Conservation (phyloP, 2,888 invertebrate species). For the Petrolisthes manimaculis region DNA sequence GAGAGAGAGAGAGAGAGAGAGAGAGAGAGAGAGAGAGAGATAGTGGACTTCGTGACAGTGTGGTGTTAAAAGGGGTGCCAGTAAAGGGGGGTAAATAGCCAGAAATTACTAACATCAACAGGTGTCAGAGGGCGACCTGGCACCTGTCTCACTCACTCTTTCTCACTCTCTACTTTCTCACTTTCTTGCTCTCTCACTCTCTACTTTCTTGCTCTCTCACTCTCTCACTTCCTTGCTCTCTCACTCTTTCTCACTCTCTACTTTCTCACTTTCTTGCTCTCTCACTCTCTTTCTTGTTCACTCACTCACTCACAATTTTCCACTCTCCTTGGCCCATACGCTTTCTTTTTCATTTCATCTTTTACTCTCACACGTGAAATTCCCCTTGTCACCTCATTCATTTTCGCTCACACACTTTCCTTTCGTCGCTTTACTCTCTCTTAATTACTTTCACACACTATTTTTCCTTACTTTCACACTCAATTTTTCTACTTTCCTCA, state of each 20-base stretch:
- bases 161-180: too few relatives aligned
- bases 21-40: too few relatives aligned
- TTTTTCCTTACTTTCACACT: neutral
- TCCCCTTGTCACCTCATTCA: neutral
- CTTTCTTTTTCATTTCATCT: neutral
- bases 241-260: neutral
- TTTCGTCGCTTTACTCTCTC: neutral
- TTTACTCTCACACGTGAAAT: neutral
- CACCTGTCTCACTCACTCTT: too few relatives aligned
- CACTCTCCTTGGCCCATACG: neutral
- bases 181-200: too few relatives aligned
- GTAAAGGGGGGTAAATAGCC: too few relatives aligned
- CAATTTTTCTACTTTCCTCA: neutral
- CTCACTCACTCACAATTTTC: neutral
- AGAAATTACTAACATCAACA: too few relatives aligned
- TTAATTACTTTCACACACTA: neutral
- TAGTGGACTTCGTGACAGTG: too few relatives aligned
- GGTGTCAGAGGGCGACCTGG: too few relatives aligned
- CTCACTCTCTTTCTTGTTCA: neutral
- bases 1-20: too few relatives aligned
- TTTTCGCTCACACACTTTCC: neutral
- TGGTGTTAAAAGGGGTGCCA: too few relatives aligned
- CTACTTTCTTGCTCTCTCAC: too few relatives aligned
- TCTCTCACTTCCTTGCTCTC: neutral
- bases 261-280: neutral